phyloP scores from a whole-genome alignment of 2,113 vertebrate genomes.

The Aleadryas rufinucha region DNA sequence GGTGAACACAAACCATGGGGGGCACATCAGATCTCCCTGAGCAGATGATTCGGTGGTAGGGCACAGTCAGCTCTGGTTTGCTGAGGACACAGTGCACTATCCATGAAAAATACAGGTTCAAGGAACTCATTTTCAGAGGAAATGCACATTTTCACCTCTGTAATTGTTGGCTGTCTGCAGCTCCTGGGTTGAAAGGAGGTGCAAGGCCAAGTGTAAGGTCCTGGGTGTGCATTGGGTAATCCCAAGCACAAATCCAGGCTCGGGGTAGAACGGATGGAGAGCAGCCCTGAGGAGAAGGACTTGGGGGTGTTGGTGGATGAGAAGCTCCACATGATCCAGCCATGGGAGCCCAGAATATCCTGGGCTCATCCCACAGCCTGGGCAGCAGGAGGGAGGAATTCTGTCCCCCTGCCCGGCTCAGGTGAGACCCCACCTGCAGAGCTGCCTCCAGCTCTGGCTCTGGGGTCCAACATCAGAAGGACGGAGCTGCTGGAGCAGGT shows the following conservation, averaged over 20 bases:
- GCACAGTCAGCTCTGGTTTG: rapidly evolving
- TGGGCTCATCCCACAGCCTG: neutral
- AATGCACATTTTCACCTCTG: neutral
- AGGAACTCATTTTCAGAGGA: neutral
- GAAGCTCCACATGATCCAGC: neutral
- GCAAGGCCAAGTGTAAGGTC: neutral
- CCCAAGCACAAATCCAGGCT: neutral
- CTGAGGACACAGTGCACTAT: neutral
- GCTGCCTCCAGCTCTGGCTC: neutral
- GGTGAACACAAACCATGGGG: neutral
- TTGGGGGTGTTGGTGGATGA: rapidly evolving
- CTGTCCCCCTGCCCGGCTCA: rapidly evolving
- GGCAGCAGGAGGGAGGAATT: neutral
- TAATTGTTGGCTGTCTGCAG: neutral
- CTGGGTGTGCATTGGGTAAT: neutral
- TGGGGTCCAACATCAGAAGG: neutral
- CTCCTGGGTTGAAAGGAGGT: neutral
- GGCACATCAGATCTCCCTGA: neutral
- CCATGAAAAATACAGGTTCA: neutral
- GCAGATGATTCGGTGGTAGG: neutral
- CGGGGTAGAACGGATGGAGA: neutral
- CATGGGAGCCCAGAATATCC: neutral
- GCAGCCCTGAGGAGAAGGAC: neutral
- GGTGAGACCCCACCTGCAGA: neutral
- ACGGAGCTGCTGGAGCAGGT: rapidly evolving